Evolutionary conservation across 2,113 vertebrate genomes (phyloP), one percentile per base, ranked within the genome.

Genomic region (Scomber japonicus): DNA sequence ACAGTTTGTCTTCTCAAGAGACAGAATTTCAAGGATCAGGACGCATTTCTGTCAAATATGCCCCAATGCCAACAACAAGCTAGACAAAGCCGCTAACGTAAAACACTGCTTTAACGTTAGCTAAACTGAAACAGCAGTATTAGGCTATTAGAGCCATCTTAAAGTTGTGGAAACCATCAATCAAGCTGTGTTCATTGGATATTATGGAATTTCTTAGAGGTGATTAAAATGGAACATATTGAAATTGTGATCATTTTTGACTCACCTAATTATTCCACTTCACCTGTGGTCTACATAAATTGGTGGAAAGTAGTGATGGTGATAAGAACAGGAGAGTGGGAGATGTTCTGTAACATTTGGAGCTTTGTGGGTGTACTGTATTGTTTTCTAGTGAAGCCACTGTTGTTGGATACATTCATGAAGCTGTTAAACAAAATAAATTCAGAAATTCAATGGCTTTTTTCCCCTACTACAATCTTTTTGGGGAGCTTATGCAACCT

Each of bases 281-380:
- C 35, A 71, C 53, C 13, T 62, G 59, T 17, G 30, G 15, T 10
- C 45, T 53, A 11, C 14, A 21, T 73, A 61, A 80, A 48, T 1
- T 27, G 31, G 17, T 67, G 69, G 62, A n/a, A 55, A 19, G 54
- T 35, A 63, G 71, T 60, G 50, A 40, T 11, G 10, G 78, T 31
- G 67, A 70, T 75, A 60, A 46, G 44, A 56, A 19, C 44, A 70
- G 78, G 11, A 54, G 53, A 60, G 69, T 84, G 54, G 69, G 75
- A 71, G 74, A 61, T 49, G 63, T 55, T 68, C 69, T 71, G 71
- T 11, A 21, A 14, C 49, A 55, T 49, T 40, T 67, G 60, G 12
- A 69, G 50, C 31, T 49, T 19, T 49, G 78, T 60, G 60, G 56
- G 63, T 73, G 66, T 60, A 12, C 19, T 54, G 56, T 49, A 54